Conservation (phyloP, 2,797 vertebrate genomes). For the Geotrypetes seraphini region DNA sequence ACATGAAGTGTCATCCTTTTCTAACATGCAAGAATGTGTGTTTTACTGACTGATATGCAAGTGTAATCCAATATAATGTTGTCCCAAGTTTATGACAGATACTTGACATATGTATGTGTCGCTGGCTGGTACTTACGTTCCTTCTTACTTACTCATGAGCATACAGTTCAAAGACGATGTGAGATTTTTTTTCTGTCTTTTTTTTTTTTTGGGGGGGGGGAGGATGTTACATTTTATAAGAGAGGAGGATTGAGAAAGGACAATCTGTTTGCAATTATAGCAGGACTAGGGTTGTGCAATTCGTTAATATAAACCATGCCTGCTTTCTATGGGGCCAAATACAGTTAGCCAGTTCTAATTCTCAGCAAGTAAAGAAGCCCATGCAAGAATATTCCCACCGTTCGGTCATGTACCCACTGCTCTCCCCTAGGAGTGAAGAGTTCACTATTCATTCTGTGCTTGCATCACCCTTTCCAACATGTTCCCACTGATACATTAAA, state of each 20-base stretch:
- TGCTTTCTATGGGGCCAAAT: slow-evolving; percentile 38
- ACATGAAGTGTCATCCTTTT: no score
- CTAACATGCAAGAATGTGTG: no score
- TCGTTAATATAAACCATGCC: slow-evolving; percentile 50
- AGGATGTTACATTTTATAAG: neutral
- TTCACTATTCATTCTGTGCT: slow-evolving; percentile 59
- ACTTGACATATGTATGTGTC: neutral
- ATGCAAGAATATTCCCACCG: slow-evolving; percentile 66
- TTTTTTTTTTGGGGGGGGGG: no score
- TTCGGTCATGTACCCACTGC: slow-evolving; percentile 45
- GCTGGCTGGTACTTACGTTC: neutral
- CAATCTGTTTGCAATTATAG: slow-evolving; percentile 49
- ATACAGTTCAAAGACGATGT: slow-evolving; percentile 1
- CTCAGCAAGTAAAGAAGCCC: slow-evolving; percentile 27
- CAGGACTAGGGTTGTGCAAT: slow-evolving; percentile 35
- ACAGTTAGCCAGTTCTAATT: slow-evolving; percentile 55
- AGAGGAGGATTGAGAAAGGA: slow-evolving; percentile 43
- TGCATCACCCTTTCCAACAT: slow-evolving; percentile 83
- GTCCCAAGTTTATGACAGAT: neutral
- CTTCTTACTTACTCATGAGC: neutral
- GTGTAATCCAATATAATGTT: no score
- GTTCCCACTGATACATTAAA: slow-evolving; percentile 94
- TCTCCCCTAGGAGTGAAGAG: slow-evolving; percentile 48
- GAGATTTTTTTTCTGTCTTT: neutral
- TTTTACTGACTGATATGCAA: no score